Percentiles rank a stretch among this genome's conserved stretches.
Conservation (phyloP, 2,113 vertebrate species). For the Grantiella picta region DNA sequence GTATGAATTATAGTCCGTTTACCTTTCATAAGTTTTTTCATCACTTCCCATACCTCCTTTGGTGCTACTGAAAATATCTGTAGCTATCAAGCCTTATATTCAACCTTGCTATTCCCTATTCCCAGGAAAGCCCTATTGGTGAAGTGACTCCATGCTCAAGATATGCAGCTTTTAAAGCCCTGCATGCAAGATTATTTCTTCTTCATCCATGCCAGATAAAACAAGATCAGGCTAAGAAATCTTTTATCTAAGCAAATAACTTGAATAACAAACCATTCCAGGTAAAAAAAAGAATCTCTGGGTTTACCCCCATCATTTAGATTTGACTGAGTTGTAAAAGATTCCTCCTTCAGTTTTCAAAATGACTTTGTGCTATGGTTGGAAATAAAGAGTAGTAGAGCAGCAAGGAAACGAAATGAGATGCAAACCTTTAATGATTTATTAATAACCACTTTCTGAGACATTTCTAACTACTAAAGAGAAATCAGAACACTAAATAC, state of each 20-base stretch:
- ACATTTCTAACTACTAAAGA: conserved; percentile 50
- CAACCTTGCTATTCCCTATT: conserved; percentile 46
- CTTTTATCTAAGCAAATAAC: conserved; percentile 6
- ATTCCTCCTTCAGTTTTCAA: background rate
- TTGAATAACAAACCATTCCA: background rate
- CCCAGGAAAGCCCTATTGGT: conserved; percentile 29
- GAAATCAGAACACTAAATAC: conserved; percentile 51
- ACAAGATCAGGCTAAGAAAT: background rate
- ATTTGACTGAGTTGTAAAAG: background rate
- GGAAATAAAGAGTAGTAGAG: conserved; percentile 8
- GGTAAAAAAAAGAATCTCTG: background rate
- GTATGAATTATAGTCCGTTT: conserved; percentile 59
- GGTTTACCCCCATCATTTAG: background rate
- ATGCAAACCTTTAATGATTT: conserved; percentile 68
- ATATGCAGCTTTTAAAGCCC: background rate
- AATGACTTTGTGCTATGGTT: background rate
- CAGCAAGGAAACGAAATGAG: conserved; percentile 35
- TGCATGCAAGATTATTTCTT: background rate
- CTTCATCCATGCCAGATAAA: background rate
- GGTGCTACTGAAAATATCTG: conserved; percentile 54
- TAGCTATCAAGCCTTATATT: conserved; percentile 37
- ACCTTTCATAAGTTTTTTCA: conserved; percentile 67
- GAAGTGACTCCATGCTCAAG: background rate
- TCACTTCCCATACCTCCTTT: conserved; percentile 55
- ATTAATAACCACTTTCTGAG: conserved; percentile 65